phyloP scores from a whole-genome alignment of 2,113 vertebrate species.

The Pontoporia blainvillei region DNA sequence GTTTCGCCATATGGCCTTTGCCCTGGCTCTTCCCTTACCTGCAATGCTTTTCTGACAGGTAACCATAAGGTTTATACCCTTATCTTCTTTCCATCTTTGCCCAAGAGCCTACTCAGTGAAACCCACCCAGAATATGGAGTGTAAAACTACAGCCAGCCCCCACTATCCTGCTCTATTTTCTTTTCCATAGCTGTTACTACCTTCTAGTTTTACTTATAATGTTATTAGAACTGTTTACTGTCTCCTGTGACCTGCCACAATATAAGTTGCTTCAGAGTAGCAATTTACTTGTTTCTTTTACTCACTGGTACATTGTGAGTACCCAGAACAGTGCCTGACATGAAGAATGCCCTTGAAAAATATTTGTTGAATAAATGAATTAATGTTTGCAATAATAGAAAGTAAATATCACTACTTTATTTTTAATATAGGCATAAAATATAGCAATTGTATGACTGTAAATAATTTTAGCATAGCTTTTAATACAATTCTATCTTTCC shows the following conservation, averaged over 20 bases:
- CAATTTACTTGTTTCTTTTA: not conserved
- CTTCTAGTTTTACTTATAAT: not conserved
- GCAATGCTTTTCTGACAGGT: not conserved
- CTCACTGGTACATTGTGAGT: not conserved
- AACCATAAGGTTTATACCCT: not conserved
- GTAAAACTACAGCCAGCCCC: not conserved
- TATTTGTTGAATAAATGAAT: not conserved
- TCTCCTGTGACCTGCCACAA: not conserved
- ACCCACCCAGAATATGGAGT: not conserved
- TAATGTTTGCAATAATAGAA: not conserved
- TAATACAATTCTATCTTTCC: not conserved
- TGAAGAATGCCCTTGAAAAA: not conserved
- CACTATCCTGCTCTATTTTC: not conserved
- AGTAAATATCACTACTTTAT: not conserved
- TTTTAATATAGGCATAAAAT: not conserved
- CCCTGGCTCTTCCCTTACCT: not conserved
- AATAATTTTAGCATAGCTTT: not conserved
- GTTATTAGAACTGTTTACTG: not conserved
- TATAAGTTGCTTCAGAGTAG: not conserved
- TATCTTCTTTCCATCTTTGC: not conserved
- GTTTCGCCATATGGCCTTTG: not conserved
- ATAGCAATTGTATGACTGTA: not conserved
- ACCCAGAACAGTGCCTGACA: not conserved
- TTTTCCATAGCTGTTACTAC: not conserved
- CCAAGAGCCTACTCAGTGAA: not conserved